These are phyloP conservation scores for Xestia sexstrigata DNA, from an alignment of 2,888 invertebrate genomes.

Conservation along the genomic window DNA sequence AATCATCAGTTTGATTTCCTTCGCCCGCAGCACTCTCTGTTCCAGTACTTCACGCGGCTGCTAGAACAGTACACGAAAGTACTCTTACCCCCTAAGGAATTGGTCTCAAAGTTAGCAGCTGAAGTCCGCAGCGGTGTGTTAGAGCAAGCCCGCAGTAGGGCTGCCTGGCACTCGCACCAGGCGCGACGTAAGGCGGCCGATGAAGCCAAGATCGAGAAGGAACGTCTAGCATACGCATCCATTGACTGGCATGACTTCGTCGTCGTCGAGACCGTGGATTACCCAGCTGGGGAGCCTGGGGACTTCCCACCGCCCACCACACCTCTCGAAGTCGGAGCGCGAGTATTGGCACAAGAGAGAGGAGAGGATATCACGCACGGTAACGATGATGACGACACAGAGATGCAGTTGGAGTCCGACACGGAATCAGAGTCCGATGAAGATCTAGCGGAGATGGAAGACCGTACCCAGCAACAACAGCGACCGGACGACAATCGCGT, in stretches of 20 bases:
- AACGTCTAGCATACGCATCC: conserved; percentile 98
- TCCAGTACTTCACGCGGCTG: conserved; percentile 99
- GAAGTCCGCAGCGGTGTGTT: conserved; percentile 94
- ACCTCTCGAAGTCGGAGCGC: conserved; percentile 98
- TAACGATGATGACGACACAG: conserved; percentile 93
- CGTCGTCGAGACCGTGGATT: conserved; percentile 99
- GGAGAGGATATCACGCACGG: conserved; percentile 92
- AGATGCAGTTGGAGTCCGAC: conserved; percentile 97
- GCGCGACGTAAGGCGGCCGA: conserved; percentile 97
- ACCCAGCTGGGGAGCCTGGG: conserved; percentile 98
- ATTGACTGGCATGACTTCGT: conserved; percentile 99
- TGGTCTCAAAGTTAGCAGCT: conserved; percentile 94
- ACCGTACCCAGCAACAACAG: conserved; percentile 86
- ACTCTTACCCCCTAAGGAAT: conserved; percentile 98
- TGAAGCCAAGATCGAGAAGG: conserved; percentile 98
- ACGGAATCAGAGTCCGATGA: conserved; percentile 91
- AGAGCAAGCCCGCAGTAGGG: conserved; percentile 97
- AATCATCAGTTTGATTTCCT: conserved; percentile 99
- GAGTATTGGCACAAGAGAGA: conserved; percentile 96
- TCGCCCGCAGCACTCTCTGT: conserved; percentile 99
- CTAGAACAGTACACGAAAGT: conserved; percentile 99
- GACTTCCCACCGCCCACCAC: conserved; percentile 99
- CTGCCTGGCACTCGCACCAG: conserved; percentile 99
- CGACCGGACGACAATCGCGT: conserved; percentile 90
- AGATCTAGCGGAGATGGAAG: conserved; percentile 93